phyloP scores from a whole-genome alignment of 2,797 vertebrate species.

The Tapera naevia region DNA sequence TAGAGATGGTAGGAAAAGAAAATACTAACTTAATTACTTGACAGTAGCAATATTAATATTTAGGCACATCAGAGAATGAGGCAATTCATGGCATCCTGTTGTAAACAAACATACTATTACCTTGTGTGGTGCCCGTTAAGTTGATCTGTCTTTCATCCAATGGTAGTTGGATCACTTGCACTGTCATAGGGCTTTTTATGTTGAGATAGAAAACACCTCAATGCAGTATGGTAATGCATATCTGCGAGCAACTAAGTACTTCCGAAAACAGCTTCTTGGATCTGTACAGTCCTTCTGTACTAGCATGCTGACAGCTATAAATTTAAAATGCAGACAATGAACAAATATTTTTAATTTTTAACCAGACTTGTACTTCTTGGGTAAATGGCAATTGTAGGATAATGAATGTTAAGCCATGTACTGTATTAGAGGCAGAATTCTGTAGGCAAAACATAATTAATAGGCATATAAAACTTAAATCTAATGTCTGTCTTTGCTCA shows the following conservation, averaged over 20 bases:
- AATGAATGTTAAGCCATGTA: not conserved
- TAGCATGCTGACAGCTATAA: not conserved
- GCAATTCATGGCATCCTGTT: not conserved
- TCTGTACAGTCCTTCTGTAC: not conserved
- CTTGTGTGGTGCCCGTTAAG: constrained; percentile 15
- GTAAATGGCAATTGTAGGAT: not conserved
- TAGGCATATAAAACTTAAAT: not conserved
- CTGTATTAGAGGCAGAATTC: not conserved
- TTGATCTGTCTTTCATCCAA: not conserved
- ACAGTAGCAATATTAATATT: not conserved
- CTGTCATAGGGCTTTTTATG: not conserved
- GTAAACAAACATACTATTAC: constrained; percentile 46
- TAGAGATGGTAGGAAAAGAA: not conserved
- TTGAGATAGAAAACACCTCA: not conserved
- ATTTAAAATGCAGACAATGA: not conserved
- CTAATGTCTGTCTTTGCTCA: not conserved
- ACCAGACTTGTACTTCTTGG: not conserved
- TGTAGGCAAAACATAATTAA: not conserved
- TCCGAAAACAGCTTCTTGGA: not conserved
- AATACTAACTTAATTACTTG: not conserved
- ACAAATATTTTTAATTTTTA: not conserved
- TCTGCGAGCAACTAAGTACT: not conserved
- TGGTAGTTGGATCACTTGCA: not conserved
- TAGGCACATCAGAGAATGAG: not conserved
- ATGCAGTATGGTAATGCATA: not conserved